Evolutionary conservation across 2,797 vertebrate genomes (phyloP).

Genomic region (Picus viridis): DNA sequence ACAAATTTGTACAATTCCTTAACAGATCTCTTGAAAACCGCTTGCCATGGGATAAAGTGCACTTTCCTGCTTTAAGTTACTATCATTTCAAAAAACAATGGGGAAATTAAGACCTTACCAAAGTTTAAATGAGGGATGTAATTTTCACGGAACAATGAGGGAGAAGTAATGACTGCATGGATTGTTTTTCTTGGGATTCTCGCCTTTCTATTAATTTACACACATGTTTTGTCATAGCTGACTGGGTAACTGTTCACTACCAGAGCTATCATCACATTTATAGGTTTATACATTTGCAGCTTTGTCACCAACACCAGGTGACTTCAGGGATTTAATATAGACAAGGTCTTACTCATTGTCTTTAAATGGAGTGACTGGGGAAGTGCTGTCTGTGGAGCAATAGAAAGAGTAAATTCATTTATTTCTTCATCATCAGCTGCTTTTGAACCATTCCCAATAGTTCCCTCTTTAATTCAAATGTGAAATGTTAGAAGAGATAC

Average conservation of each 20-base stretch:
- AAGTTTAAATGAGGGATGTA: not conserved
- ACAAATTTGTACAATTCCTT: not conserved
- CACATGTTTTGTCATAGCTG: not conserved
- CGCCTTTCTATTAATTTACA: not conserved
- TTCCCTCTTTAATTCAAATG: slow-evolving; percentile 56
- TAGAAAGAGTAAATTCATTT: slow-evolving; percentile 31
- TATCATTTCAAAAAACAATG: not conserved
- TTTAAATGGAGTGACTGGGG: not conserved
- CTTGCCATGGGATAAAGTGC: not conserved
- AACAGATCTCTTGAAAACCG: not conserved
- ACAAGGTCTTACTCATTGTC: not conserved
- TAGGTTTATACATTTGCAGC: not conserved
- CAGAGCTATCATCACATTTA: not conserved
- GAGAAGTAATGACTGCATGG: not conserved
- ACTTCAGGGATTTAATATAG: not conserved
- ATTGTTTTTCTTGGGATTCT: not conserved
- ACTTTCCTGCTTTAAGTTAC: not conserved
- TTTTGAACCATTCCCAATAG: slow-evolving; percentile 25
- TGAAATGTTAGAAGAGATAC: slow-evolving; percentile 60
- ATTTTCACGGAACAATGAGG: not conserved
- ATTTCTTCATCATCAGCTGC: not conserved
- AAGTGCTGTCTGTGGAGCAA: not conserved
- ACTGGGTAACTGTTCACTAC: not conserved
- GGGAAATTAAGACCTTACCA: not conserved
- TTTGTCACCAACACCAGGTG: not conserved